These are phyloP conservation scores for Notodonta dromedarius DNA, from an alignment of 2,888 invertebrate species.

Conservation along the genomic window DNA sequence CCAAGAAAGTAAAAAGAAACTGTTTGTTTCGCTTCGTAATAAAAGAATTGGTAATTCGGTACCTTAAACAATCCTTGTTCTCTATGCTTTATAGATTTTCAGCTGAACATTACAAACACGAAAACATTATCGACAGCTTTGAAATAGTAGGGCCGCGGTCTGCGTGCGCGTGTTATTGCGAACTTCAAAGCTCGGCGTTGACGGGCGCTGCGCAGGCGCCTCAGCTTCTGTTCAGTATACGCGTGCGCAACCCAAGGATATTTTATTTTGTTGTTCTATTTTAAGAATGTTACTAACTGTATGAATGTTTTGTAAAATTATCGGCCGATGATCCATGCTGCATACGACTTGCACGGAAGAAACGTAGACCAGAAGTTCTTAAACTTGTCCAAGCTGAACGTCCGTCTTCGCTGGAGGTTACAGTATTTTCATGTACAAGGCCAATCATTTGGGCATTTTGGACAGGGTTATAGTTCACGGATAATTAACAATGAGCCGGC, in stretches of 20 bases:
- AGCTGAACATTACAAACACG: neutral
- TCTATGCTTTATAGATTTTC: neutral
- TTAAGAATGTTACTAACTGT: neutral
- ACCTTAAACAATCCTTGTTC: neutral
- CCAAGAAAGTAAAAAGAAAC: neutral
- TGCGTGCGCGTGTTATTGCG: constrained; percentile 29
- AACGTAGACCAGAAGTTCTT: no score
- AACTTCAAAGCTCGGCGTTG: constrained; percentile 45
- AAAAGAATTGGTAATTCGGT: neutral
- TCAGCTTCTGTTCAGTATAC: constrained; percentile 14
- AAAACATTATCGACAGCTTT: constrained; percentile 6
- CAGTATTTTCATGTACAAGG: no score
- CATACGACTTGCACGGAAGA: no score
- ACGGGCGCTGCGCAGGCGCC: constrained; percentile 41
- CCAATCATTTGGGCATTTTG: no score
- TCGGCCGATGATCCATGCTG: neutral
- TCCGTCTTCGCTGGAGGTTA: no score
- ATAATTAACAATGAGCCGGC: no score
- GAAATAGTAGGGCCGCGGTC: neutral
- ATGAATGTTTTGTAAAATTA: neutral
- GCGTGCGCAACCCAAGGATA: constrained; percentile 9
- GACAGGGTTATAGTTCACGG: no score
- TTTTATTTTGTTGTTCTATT: constrained; percentile 9
- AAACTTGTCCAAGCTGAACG: no score
- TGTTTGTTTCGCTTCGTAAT: neutral